Conservation (phyloP, 2,797 vertebrate genomes). For the Sebastes baramenuke region DNA sequence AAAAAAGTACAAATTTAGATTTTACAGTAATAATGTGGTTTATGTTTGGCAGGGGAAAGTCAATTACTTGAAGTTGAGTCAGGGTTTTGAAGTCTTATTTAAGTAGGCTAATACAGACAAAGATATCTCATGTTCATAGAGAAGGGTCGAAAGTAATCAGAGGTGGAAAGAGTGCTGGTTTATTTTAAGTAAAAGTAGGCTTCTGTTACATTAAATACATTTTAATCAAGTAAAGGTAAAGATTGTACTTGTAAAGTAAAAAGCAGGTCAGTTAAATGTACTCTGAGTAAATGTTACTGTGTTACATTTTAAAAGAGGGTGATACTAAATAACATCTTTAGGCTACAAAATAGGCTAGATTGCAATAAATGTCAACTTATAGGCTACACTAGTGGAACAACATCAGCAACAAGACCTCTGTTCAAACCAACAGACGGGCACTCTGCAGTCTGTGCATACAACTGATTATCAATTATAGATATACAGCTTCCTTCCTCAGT, state of each 20-base stretch:
- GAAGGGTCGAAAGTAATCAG: not conserved
- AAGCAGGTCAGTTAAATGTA: too few species aligned
- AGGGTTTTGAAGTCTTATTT: not conserved
- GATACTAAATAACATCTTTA: not conserved
- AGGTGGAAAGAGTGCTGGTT: too few species aligned
- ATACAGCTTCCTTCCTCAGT: not conserved
- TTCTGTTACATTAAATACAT: not conserved
- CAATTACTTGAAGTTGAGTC: not conserved
- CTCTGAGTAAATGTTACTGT: too few species aligned
- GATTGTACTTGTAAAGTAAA: too few species aligned
- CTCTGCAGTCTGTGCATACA: not conserved
- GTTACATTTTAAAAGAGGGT: not conserved
- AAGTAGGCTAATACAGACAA: not conserved
- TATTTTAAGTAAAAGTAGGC: not conserved
- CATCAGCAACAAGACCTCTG: not conserved
- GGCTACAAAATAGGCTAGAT: not conserved
- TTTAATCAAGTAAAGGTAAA: not conserved
- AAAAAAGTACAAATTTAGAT: slow-evolving; percentile 7
- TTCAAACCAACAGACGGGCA: not conserved
- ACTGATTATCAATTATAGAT: not conserved
- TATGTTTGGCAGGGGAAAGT: too few species aligned
- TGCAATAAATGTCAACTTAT: not conserved
- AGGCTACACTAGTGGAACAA: not conserved
- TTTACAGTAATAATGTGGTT: not conserved
- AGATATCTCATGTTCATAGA: not conserved